Evolutionary conservation across 2,888 invertebrate genomes (phyloP).

Genomic region (Phania funesta): DNA sequence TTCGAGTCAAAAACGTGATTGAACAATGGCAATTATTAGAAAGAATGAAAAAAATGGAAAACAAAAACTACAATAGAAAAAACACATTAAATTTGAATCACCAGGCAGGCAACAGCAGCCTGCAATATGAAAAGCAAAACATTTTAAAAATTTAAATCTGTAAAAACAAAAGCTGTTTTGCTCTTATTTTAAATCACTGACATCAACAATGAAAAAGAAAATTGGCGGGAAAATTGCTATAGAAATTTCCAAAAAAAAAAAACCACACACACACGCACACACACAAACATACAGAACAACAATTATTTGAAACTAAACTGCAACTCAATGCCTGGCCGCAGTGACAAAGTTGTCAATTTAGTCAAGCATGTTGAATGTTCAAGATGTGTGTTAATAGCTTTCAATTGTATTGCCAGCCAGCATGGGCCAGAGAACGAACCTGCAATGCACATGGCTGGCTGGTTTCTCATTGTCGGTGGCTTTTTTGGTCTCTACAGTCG

Average conservation of each 20-base stretch:
- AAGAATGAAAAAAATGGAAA: slow-evolving; percentile 30
- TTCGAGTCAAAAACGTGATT: slow-evolving; percentile 65
- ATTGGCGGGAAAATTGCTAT: slow-evolving; percentile 46
- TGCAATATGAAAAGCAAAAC: background rate
- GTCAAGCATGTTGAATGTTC: slow-evolving; percentile 17
- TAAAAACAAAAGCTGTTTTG: slow-evolving; percentile 14
- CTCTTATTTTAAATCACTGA: background rate
- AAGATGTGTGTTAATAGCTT: slow-evolving; percentile 60
- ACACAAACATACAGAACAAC: slow-evolving; percentile 13
- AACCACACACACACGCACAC: background rate
- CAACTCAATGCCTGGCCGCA: background rate
- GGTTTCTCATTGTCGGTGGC: slow-evolving; percentile 3
- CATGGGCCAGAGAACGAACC: background rate
- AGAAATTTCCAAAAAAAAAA: background rate
- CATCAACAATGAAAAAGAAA: slow-evolving; percentile 3
- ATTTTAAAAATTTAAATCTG: slow-evolving; percentile 25
- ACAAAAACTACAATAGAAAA: slow-evolving; percentile 23
- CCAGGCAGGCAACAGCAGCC: background rate
- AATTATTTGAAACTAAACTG: slow-evolving; percentile 24
- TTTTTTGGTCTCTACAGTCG: slow-evolving; percentile 10
- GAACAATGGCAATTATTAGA: slow-evolving; percentile 61
- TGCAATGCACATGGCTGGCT: background rate
- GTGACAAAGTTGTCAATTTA: slow-evolving; percentile 48
- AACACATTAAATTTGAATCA: slow-evolving; percentile 27
- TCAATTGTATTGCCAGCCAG: slow-evolving; percentile 10